These are phyloP conservation scores for Priocnemis perturbator DNA, from an alignment of 2,888 invertebrate species.

Conservation along the genomic window DNA sequence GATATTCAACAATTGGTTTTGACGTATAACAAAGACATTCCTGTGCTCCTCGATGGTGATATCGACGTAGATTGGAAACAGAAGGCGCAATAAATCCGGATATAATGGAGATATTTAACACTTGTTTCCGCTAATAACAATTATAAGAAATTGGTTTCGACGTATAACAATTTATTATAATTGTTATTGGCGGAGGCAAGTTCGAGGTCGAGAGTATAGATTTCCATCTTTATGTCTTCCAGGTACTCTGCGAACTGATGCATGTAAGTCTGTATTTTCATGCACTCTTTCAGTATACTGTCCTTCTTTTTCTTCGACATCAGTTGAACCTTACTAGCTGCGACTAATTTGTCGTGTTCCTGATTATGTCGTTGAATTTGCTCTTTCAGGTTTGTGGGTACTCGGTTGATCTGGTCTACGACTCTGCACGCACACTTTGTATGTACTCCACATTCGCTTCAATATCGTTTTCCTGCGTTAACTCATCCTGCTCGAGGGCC, in stretches of 20 bases:
- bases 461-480: conserved; percentile 42
- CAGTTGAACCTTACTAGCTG: conserved; percentile 59
- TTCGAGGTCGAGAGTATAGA: conserved; percentile 64
- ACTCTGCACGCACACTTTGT: conserved; percentile 44
- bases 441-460: conserved; percentile 44
- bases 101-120: too few relatives aligned
- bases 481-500: conserved; percentile 48
- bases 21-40: too few relatives aligned
- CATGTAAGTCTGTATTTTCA: conserved; percentile 52
- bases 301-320: too few relatives aligned
- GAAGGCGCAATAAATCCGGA: too few relatives aligned
- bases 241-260: conserved; percentile 63
- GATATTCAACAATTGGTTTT: too few relatives aligned
- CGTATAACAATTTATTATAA: too few relatives aligned
- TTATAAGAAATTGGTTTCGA: too few relatives aligned
- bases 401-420: conserved; percentile 47
- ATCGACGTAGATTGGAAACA: too few relatives aligned
- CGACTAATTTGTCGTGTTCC: conserved; percentile 50
- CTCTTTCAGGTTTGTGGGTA: conserved; percentile 47
- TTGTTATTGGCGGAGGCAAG: conserved; percentile 57
- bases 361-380: too few relatives aligned
- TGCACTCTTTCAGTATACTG: conserved; percentile 57
- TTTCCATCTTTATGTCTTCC: conserved; percentile 65
- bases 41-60: too few relatives aligned
- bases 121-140: too few relatives aligned